phyloP scores from a whole-genome alignment of 2,113 vertebrate species.

The Oreotrochilus melanogaster region DNA sequence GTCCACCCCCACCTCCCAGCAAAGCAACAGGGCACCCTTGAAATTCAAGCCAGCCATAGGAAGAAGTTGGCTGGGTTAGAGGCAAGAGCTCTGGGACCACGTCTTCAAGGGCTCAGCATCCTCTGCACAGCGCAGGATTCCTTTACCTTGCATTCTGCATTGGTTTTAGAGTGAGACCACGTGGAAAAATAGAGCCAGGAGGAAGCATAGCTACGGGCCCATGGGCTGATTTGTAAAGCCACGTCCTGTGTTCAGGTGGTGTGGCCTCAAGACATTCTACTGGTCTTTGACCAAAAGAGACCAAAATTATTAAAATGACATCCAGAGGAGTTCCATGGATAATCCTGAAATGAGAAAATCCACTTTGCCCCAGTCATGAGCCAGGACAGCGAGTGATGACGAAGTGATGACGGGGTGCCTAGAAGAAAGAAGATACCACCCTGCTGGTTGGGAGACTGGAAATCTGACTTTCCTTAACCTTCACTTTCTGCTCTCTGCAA shows the following conservation, averaged over 20 bases:
- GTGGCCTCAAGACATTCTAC: background rate
- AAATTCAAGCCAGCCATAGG: background rate
- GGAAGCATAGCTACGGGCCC: rapidly evolving
- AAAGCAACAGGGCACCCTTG: background rate
- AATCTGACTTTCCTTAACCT: background rate
- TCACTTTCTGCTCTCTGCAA: background rate
- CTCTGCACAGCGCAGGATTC: background rate
- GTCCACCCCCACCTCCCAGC: background rate
- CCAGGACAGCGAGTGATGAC: background rate
- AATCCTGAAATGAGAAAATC: background rate
- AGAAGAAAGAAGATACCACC: background rate
- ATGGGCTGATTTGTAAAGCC: rapidly evolving
- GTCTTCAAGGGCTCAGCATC: background rate
- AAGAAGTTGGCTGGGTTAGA: background rate
- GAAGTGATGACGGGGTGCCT: background rate
- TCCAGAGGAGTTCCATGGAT: background rate
- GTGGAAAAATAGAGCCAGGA: background rate
- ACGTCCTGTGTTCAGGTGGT: background rate
- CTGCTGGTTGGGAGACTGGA: rapidly evolving
- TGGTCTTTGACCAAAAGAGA: background rate
- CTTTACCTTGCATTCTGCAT: background rate
- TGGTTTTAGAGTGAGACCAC: background rate
- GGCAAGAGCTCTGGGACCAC: background rate
- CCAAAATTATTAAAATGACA: background rate
- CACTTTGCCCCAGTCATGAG: background rate